Base-by-base conservation (phyloP, 2,888 invertebrate genomes). In the Schizotus pectinicornis region DNA sequence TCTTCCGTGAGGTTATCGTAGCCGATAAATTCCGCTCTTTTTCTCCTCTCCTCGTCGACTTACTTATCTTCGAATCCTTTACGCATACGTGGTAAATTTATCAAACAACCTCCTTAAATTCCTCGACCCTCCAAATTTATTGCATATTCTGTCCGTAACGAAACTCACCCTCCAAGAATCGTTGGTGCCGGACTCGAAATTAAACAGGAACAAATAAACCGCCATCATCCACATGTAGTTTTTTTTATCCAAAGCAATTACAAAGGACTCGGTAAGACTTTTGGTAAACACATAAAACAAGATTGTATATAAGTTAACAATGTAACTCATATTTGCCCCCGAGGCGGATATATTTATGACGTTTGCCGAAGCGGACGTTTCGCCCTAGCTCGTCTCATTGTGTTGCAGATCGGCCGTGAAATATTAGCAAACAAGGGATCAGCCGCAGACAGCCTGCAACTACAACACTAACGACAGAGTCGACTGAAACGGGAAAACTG, bases 251-350 rank as follows among this genome's bases (percentile, higher is more conserved):
- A 22, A 22, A 22, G 22, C 59, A 63, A 63, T 63, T 63, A 61
- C 55, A 63, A 59, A 61, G 57, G 56, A 52, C 45, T 42, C 46
- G 36, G 31, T 64, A 69, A 67, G 60, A 60, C 54, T 58, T 61
- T 59, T 32, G 8, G 65, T 35, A 69, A 69, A 69, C 67, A 68
- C 47, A 60, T 56, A 59, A 59, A 58, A 62, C 58, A 53, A 53
- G 61, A 61, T 49, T 56, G 7, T 39, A 50, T 57, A 60, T 60
- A 64, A 61, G 61, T 66, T 67, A 68, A 67, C 68, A 68, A 66
- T 65, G 66, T 66, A 69, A 62, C 56, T 64, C 63, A 67, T 67
- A 69, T 68, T 68, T 68, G 61, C 59, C 62, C 58, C 52, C 45
- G 39, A 22, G 47, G 63, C 60, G 49, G 52, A 50, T 54, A 62